Conservation (phyloP, 2,113 vertebrate species). For the Labeo rohita region DNA sequence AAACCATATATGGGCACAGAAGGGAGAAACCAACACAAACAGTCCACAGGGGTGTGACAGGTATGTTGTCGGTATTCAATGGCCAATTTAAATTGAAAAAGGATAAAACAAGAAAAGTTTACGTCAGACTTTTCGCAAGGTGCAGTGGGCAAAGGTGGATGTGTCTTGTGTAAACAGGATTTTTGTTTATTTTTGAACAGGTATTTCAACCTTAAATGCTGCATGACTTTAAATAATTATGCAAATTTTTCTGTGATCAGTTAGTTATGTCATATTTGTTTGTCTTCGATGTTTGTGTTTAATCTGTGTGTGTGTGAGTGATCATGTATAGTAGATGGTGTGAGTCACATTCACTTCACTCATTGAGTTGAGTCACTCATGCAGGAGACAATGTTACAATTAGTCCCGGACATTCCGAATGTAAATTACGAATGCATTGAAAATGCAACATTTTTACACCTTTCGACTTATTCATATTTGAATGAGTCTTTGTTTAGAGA, state of each 20-base stretch:
- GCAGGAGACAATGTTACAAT: too few species aligned
- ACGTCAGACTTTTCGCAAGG: neutral
- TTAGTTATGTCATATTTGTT: neutral
- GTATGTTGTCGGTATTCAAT: neutral
- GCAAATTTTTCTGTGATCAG: neutral
- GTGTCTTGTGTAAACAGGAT: conserved; percentile 22
- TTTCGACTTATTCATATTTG: neutral
- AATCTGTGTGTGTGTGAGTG: neutral
- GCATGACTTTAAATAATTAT: neutral
- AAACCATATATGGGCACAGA: too few species aligned
- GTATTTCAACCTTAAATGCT: neutral
- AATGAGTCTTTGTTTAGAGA: neutral
- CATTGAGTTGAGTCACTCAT: neutral
- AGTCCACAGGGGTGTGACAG: too few species aligned
- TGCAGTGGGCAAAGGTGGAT: neutral
- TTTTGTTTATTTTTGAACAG: conserved; percentile 27
- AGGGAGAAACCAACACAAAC: too few species aligned
- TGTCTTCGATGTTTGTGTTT: neutral
- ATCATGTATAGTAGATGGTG: neutral
- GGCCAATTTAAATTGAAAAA: too few species aligned
- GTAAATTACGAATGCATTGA: neutral
- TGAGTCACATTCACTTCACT: neutral
- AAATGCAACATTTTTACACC: neutral
- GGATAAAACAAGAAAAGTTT: neutral
- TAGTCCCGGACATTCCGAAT: neutral